These are phyloP conservation scores for Zaprionus ghesquierei DNA, from an alignment of 1,140 invertebrate species.

Conservation along the genomic window DNA sequence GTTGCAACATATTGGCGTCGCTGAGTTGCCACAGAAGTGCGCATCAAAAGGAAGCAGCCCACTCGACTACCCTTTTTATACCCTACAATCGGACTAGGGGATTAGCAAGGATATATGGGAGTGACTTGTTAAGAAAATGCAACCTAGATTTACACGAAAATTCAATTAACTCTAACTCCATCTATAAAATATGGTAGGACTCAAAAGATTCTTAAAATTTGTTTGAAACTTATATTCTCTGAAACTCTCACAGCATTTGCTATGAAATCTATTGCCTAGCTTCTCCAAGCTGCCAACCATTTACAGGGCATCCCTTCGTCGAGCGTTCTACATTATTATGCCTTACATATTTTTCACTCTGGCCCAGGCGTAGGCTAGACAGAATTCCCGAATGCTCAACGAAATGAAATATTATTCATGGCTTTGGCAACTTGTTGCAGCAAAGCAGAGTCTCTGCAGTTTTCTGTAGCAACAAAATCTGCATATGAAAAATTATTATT, in stretches of 20 bases:
- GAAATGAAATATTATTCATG: conserved; percentile 78
- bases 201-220: too few species aligned
- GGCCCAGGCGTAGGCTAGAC: conserved; percentile 64
- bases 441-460: conserved; percentile 25
- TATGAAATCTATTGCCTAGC: not conserved
- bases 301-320: not conserved
- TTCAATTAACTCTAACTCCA: too few species aligned
- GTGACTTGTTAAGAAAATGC: too few species aligned
- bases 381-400: conserved; percentile 49
- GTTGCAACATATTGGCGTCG: conserved; percentile 75
- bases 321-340: not conserved
- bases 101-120: not conserved
- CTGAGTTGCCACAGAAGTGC: conserved; percentile 69
- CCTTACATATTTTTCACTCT: too few species aligned
- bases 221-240: not conserved
- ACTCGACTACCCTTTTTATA: conserved; percentile 58
- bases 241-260: not conserved
- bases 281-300: not conserved
- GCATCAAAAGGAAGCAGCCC: conserved; percentile 59
- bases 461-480: conserved; percentile 68
- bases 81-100: not conserved
- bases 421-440: conserved; percentile 73
- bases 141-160: too few species aligned
- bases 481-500: conserved; percentile 82
- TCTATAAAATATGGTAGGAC: too few species aligned